A percentile compares a stretch with the other conserved stretches of the same genome.
These are phyloP conservation scores for Hoplias malabaricus DNA, from an alignment of 2,113 vertebrate genomes.

Conservation along the genomic window DNA sequence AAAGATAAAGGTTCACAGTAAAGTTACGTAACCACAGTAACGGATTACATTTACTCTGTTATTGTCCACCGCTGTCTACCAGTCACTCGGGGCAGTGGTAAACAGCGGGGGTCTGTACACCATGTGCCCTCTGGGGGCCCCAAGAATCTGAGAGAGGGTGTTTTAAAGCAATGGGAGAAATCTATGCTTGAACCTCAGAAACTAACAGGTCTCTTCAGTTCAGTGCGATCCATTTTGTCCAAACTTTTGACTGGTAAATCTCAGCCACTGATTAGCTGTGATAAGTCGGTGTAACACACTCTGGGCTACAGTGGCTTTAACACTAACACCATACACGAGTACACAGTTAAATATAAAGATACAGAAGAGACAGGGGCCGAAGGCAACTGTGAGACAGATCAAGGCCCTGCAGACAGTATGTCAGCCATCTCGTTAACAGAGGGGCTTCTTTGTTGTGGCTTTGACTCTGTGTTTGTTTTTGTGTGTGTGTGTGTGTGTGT, in stretches of 20 bases:
- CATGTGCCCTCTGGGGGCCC: neutral
- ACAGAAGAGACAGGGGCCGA: no score
- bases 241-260: no score
- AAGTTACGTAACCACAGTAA: no score
- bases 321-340: no score
- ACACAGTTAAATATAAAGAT: neutral
- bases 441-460: constrained; percentile 46
- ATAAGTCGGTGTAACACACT: no score
- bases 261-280: no score
- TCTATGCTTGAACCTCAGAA: no score
- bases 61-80: neutral
- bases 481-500: neutral
- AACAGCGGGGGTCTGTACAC: neutral
- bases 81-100: neutral
- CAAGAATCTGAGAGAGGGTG: neutral
- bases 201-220: no score
- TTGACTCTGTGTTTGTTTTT: constrained; percentile 1
- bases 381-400: no score
- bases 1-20: no score
- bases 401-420: constrained; percentile 13
- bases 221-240: no score
- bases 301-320: no score
- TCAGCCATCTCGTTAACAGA: constrained; percentile 42
- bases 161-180: neutral
- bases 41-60: neutral